Evolutionary conservation across 2,113 vertebrate species (phyloP), one percentile per base, ranked within the genome.

Genomic region (Naja naja): DNA sequence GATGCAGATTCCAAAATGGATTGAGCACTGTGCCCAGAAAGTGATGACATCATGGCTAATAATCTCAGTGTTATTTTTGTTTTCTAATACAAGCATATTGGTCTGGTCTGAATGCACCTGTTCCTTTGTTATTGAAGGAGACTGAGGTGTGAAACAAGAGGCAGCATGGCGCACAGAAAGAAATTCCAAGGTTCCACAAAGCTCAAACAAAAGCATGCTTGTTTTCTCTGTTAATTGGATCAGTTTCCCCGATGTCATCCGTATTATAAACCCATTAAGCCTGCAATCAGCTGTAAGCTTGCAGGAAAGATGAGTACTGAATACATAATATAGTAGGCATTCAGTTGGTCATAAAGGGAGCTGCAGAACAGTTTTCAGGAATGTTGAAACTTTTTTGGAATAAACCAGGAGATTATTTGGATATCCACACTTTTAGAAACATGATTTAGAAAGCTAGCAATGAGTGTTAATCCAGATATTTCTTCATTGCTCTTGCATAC

Each of bases 201-300:
- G 60, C 87, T n/a, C 45, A 34, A 89, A 30, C 20, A 74, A 89
- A 55, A 81, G 16, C 87, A 88, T 23, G 87, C 87, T 89, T 89
- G 88, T 92, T 92, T 92, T 92, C 74, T 87, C 74, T 90, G 53
- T 87, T 93, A 93, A 93, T 93, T 93, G 88, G 92, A 93, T 93
- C 88, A 60, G 74, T 93, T 92, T 90, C 92, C 88, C 92, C 53
- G 45, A 93, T 93, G 92, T 90, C 88, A 39, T 90, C 88, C 60
- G 43, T 90, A 90, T 90, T 93, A 93, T 93, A 93, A 90, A 93
- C 88, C 54, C 60, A 93, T 90, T 90, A 93, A 55, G 54, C 22
- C 92, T 52, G 74, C 74, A 90, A 90, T 93, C 74, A 93, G 43
- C 74, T 47, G 14, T 86, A 43, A 85, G 55, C 89, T 86, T 93